Evolutionary conservation across 2,113 vertebrate genomes (phyloP).

Genomic region (Cynoglossus semilaevis): DNA sequence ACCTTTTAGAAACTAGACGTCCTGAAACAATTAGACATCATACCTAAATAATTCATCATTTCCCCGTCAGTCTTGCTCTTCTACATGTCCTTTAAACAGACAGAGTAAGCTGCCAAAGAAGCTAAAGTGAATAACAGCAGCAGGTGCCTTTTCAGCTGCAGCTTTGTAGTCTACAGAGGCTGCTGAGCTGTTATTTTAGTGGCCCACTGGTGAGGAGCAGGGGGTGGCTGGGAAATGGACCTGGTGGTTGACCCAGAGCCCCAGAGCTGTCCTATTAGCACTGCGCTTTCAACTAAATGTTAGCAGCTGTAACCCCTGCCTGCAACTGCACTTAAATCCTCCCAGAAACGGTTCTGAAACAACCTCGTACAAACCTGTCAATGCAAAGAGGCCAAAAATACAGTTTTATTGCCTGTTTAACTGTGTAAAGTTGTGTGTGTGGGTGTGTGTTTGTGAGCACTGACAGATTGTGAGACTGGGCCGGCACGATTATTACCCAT

Average conservation of each 20-base stretch:
- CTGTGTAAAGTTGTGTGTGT: too few relatives aligned
- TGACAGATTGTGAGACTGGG: slow-evolving; percentile 65
- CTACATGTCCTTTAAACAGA: slow-evolving; percentile 76
- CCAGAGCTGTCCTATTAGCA: slow-evolving; percentile 75
- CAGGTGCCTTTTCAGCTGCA: slow-evolving; percentile 78
- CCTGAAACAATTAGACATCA: slow-evolving; percentile 76
- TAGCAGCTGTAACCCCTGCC: slow-evolving; percentile 13
- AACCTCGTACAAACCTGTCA: slow-evolving; percentile 6
- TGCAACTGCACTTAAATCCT: background rate
- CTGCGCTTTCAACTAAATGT: slow-evolving; percentile 15
- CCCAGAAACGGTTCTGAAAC: background rate
- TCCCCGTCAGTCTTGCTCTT: slow-evolving; percentile 71
- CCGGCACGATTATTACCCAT: slow-evolving; percentile 67
- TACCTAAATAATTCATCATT: slow-evolving; percentile 81
- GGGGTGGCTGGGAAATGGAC: slow-evolving; percentile 78
- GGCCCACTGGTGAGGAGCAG: slow-evolving; percentile 69
- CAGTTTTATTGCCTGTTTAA: slow-evolving; percentile 2
- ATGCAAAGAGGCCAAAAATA: slow-evolving; percentile 8
- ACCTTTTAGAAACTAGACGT: slow-evolving; percentile 66
- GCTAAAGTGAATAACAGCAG: slow-evolving; percentile 77
- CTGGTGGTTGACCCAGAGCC: slow-evolving; percentile 75
- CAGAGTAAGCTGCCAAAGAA: slow-evolving; percentile 73
- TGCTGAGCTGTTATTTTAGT: slow-evolving; percentile 80
- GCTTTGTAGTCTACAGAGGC: slow-evolving; percentile 75
- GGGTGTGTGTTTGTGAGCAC: slow-evolving; percentile 7